Evolutionary conservation across 2,113 vertebrate genomes (phyloP).

Genomic region (Chloroceryle aenea): DNA sequence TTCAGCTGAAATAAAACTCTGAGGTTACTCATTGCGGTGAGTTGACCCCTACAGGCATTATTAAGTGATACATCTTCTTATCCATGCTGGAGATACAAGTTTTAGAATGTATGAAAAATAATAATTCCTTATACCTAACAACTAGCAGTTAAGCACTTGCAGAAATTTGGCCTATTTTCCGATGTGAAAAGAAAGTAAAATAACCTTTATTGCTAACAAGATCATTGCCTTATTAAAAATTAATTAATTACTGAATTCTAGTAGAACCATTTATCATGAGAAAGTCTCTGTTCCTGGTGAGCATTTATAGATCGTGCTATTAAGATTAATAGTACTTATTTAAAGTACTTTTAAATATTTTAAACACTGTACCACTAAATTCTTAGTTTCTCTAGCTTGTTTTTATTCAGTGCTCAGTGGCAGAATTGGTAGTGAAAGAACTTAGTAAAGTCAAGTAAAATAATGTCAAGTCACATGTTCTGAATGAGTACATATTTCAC

Average conservation of each 20-base stretch:
- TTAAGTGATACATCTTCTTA: not conserved
- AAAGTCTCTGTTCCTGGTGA: not conserved
- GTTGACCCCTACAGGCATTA: not conserved
- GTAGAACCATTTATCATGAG: conserved; percentile 17
- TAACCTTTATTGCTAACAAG: conserved; percentile 34
- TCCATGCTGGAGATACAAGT: not conserved
- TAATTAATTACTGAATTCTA: conserved; percentile 12
- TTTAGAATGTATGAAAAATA: not conserved
- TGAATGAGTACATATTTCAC: not conserved
- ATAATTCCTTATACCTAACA: not conserved
- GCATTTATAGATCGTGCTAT: conserved; percentile 30
- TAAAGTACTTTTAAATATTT: conserved; percentile 41
- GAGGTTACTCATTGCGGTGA: not conserved
- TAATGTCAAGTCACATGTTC: not conserved
- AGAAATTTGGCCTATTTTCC: not conserved
- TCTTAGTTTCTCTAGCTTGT: not conserved
- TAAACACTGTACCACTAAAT: not conserved
- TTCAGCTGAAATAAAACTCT: not conserved
- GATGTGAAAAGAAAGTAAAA: not conserved
- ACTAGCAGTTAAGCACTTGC: not conserved
- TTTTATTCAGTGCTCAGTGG: not conserved
- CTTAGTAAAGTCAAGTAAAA: not conserved
- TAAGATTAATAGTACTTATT: conserved; percentile 36
- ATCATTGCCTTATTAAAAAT: conserved; percentile 46
- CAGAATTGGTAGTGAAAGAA: not conserved